Evolutionary conservation across 2,113 vertebrate genomes (phyloP), one percentile per base, ranked within the genome.

Genomic region (Triplophysa dalaica): DNA sequence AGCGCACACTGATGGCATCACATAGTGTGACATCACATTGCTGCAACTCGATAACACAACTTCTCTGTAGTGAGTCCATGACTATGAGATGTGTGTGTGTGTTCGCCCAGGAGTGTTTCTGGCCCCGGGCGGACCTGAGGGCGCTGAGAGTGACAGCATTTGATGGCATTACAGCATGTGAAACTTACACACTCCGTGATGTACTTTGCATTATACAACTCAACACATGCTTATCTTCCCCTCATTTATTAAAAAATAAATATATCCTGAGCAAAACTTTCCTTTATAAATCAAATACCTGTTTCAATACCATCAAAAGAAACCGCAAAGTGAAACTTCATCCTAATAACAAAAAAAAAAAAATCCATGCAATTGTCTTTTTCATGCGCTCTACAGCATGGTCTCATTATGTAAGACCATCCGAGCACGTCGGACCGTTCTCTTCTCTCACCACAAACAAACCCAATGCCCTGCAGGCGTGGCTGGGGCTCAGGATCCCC

Each of bases 71-170:
- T 58, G 54, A 72, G 48, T 74, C 65, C 75, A 79, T 74, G 70
- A 61, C 79, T 70, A 38, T 13, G 41, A 78, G 61, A 38, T 56
- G 21, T 54, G 54, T 64, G 70, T 62, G 76, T 67, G 22, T 78
- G 24, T 14, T n/a, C 19, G 12, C 60, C 38, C 11, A 38, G 17
- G 58, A 22, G 60, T 64, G 58, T 72, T 84, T 86, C 76, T 88
- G 86, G 86, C 87, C 86, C 70, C 65, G 83, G 87, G 87, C 82
- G 29, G 75, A 82, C 85, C 86, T 83, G 58, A 84, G 83, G 87
- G 87, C 85, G 64, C 70, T 79, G 62, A 69, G 45, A 84, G 69
- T 83, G 80, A 75, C 72, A 70, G 69, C 66, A 78, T 88, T 85
- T 87, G 87, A 88, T 87, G 83, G 58, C 81, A 84, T 84, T 81